Evolutionary conservation across 1,140 invertebrate genomes (phyloP), one percentile per base, ranked within the genome.

Genomic region (Pseudomyrmex sp.): DNA sequence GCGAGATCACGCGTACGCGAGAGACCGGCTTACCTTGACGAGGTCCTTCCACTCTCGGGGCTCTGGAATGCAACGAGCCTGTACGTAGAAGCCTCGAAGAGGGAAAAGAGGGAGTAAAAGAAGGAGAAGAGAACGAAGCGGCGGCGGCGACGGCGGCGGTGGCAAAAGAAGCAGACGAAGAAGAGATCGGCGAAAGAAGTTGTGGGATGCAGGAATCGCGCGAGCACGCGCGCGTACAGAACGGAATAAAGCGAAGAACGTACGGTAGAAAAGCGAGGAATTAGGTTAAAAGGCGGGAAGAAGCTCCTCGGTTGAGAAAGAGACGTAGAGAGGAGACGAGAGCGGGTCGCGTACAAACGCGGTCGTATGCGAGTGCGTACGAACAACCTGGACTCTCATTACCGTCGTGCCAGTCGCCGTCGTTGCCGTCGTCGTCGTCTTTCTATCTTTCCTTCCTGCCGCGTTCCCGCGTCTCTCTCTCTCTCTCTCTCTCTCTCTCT

Each of bases 1-100:
- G 66, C 63, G 82, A 80, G 82, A 84, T 79, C 82, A 84, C 82
- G 65, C 74, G 63, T 84, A 84, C 61, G 52, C 72, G 84, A 88
- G 87, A 89, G 91, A 94, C 93, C 88, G 86, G 93, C 92, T 93
- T 92, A 90, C 93, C 93, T 94, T 94, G 93, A 93, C 93, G 93
- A 91, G 93, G 93, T 94, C 93, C 91, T 94, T 94, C 93, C 93
- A 93, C 93, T 93, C 92, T 90, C 85, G 89, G 23, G 82, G 54
- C 87, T 85, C 80, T 84, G 91, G 91, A 92, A 92, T 92, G 91
- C 90, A 86, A 90, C 88, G 87, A 85, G 85, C 73, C 74, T 76
- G 62, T 79, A 80, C 79, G 75, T 65, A 75, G 84, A 35, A 35
- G 35, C 48, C 75, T 50, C 82, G 70, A 82, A 86, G 84, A 86